Evolutionary conservation across 2,797 vertebrate species (phyloP).

Genomic region (Microhierax caerulescens): DNA sequence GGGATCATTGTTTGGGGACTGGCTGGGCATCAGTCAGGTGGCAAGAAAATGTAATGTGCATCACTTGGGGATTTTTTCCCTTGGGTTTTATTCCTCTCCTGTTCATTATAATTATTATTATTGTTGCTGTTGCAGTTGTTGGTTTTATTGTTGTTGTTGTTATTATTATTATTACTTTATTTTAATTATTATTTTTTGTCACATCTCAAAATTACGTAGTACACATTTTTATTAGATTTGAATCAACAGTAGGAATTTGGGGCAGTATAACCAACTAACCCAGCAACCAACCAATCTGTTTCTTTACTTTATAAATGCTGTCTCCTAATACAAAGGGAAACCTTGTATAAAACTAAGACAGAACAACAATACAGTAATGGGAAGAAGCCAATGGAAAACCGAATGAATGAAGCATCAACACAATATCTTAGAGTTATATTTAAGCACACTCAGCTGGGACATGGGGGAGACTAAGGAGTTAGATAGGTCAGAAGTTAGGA

Average conservation of each 20-base stretch:
- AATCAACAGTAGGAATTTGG: neutral
- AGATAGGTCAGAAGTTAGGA: neutral
- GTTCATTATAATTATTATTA: too few species aligned
- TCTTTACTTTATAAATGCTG: neutral
- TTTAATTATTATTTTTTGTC: neutral
- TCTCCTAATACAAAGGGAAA: neutral
- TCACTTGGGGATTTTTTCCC: too few species aligned
- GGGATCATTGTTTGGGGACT: too few species aligned
- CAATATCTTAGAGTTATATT: neutral
- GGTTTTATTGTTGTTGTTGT: too few species aligned
- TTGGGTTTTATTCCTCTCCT: too few species aligned
- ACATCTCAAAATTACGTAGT: neutral
- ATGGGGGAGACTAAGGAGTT: neutral
- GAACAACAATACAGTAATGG: neutral
- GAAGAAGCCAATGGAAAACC: neutral
- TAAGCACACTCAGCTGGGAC: neutral
- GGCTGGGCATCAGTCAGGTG: too few species aligned
- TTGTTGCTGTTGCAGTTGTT: too few species aligned
- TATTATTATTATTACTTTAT: too few species aligned
- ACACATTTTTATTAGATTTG: neutral
- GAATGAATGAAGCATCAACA: neutral
- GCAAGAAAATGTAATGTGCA: too few species aligned
- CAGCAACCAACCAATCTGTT: neutral
- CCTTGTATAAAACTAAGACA: neutral
- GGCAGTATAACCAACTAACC: rapidly evolving